Conservation (phyloP, 1,140 invertebrate genomes). For the Drosophila lini region DNA sequence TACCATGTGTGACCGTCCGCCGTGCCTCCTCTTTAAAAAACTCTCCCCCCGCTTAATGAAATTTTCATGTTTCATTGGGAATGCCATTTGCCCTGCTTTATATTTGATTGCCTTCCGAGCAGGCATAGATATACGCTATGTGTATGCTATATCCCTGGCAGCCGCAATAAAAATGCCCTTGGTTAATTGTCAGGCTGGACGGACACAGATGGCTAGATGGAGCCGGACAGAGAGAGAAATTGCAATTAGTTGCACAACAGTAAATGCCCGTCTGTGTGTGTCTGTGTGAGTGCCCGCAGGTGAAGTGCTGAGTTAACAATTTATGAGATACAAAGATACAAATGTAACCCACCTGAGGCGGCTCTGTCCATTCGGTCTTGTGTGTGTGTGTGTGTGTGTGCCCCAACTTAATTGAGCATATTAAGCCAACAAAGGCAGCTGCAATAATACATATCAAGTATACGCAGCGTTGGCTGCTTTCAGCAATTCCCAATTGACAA, state of each 20-base stretch:
- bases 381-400: slow-evolving; percentile 20
- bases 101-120: slow-evolving; percentile 30
- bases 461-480: slow-evolving; percentile 44
- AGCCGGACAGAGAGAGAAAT: slow-evolving; percentile 41
- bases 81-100: slow-evolving; percentile 59
- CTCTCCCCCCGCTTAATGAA: slow-evolving; percentile 62
- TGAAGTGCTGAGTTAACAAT: slow-evolving; percentile 61
- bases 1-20: slow-evolving; percentile 51
- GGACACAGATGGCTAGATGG: slow-evolving; percentile 5
- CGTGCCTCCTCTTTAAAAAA: slow-evolving; percentile 16
- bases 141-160: slow-evolving; percentile 4
- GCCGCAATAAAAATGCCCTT: slow-evolving; percentile 46
- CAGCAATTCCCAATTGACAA: slow-evolving; percentile 28
- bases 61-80: slow-evolving; percentile 76
- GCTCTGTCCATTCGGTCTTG: not conserved
- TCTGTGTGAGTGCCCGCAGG: slow-evolving; percentile 44
- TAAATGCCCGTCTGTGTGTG: slow-evolving; percentile 40
- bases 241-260: slow-evolving; percentile 72
- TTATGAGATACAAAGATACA: slow-evolving; percentile 55
- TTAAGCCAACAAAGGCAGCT: slow-evolving; percentile 75
- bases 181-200: slow-evolving; percentile 55
- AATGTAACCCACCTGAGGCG: slow-evolving; percentile 47
- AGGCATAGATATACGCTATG: slow-evolving; percentile 10
- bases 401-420: slow-evolving; percentile 73
- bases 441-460: slow-evolving; percentile 70